Base-by-base conservation (phyloP, 64 coral and sea anemone species). In the Dendrophyllia cribrosa region DNA sequence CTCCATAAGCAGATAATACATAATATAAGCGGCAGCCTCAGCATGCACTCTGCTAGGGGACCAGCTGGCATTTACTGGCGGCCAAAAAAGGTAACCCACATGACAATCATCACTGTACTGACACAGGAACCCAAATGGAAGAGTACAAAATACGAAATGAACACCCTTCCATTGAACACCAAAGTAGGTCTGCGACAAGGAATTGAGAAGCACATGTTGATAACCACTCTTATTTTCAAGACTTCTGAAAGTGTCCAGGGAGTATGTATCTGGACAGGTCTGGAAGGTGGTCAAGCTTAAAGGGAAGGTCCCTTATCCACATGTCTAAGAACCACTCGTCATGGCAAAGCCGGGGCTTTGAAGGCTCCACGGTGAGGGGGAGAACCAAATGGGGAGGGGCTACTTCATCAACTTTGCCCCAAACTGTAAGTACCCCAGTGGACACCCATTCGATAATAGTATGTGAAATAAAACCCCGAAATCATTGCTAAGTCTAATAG, bases 371-470 rank as follows among this genome's bases (percentile, higher is more conserved):
- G 2, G 11, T 72, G 14, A 72, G 34, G 11, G 43, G 34, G 43
- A 72, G 43, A 26, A 72, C 43, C 9, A 45, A 17, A 17, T 16
- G 25, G 11, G 70, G 43, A 3, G 70, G 70, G 5, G 43, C 9
- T 3, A 5, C 25, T 8, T 45, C 0, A 4, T 26, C 11, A 13
- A 72, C 25, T 8, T 15, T 15, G 3, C 26, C 70, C 70, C 43
- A 72, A 3, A 72, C 34, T 1, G 66, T 5, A 25, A 43, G n/a
- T 5, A 43, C 66, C 6, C 66, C 23, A 70, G 66, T 3, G 2
- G 64, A 16, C n/a, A 93, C 84, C 74, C 78, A 74, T 1, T 52
- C n/a, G 2, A 84, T 8, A 43, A 94, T 22, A 3, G 86, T 94
- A 6, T 79, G 34, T 10, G 74, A 9, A 23, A 94, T 75, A 25